Evolutionary conservation across 1,140 invertebrate species (phyloP), one percentile per base, ranked within the genome.

Genomic region (Cydia strobilella): DNA sequence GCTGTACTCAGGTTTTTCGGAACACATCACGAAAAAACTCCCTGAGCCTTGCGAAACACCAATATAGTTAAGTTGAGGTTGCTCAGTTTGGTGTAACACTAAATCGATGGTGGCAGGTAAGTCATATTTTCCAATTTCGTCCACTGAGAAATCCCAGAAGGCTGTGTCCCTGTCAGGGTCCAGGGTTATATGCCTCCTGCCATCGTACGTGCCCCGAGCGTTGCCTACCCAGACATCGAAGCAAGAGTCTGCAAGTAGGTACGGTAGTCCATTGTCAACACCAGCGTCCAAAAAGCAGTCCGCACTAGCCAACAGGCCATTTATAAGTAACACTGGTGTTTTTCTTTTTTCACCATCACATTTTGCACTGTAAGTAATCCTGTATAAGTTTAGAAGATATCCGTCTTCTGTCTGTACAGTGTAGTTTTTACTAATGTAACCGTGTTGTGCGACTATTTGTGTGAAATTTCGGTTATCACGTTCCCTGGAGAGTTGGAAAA

Each of bases 161-260:
- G 85, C 79, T 7, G 82, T 69, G n/a, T 93, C 84, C 63, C 94
- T 90, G 79, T 95, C 94, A 18, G 93, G 92, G 86, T 87, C 92
- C 66, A 93, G 91, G 2, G 76, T 86, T 0, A 88, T 84, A 84
- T 96, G 95, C 72, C 91, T 90, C 76, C 93, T 91, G 0, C 94
- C 95, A 82, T 96, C 96, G 23, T 87, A 90, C 78, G 95, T 96
- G 1, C 96, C 96, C 74, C 96, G 91, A 5, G 93, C 91, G 82
- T 97, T 97, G 0, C 95, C 95, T 73, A 96, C 82, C 96, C 96
- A 97, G 18, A 97, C 95, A 87, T 97, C 97, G 77, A 95, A 96
- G 2, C 96, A 96, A 1, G 94, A 94, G 83, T 97, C 96, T 3
- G 95, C 94, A 71, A 97, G 86, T 25, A 95, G 86, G 76, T 93